Percentiles rank a stretch among this genome's conserved stretches.
Conservation (phyloP, 2,888 invertebrate species). For the Andrena praecox region DNA sequence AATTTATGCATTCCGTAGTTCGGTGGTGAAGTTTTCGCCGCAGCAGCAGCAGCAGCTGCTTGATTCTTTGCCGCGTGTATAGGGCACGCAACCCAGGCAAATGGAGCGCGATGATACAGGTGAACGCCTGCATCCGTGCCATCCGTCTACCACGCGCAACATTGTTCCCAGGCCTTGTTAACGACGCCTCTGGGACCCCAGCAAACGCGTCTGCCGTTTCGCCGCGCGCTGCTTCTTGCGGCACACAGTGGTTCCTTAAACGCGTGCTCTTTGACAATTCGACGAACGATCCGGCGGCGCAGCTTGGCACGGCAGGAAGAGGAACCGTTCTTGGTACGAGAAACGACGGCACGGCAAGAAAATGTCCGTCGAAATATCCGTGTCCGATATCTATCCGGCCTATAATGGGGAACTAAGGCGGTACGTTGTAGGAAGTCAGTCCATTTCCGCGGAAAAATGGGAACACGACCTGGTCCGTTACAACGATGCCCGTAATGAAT, state of each 20-base stretch:
- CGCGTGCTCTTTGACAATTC: background rate
- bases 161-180: conserved; percentile 14
- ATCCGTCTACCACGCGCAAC: conserved; percentile 11
- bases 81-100: conserved; percentile 8
- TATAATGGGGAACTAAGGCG: background rate
- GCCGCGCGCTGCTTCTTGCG: background rate
- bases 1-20: conserved; percentile 64
- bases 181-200: background rate
- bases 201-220: background rate
- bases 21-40: conserved; percentile 28
- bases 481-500: conserved; percentile 9
- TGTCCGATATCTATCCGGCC: too few species aligned
- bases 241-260: background rate
- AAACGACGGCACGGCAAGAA: too few species aligned
- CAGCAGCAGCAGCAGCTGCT: conserved; percentile 20
- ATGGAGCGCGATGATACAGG: conserved; percentile 48
- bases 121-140: conserved; percentile 1
- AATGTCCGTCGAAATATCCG: too few species aligned
- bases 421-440: background rate
- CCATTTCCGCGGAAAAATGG: conserved; percentile 11
- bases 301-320: too few species aligned
- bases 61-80: conserved; percentile 30
- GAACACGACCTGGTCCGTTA: conserved; percentile 15
- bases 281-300: too few species aligned
- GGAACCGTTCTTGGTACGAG: too few species aligned